These are phyloP conservation scores for Sandelia bainsii DNA, from an alignment of 2,797 vertebrate genomes.

Conservation along the genomic window DNA sequence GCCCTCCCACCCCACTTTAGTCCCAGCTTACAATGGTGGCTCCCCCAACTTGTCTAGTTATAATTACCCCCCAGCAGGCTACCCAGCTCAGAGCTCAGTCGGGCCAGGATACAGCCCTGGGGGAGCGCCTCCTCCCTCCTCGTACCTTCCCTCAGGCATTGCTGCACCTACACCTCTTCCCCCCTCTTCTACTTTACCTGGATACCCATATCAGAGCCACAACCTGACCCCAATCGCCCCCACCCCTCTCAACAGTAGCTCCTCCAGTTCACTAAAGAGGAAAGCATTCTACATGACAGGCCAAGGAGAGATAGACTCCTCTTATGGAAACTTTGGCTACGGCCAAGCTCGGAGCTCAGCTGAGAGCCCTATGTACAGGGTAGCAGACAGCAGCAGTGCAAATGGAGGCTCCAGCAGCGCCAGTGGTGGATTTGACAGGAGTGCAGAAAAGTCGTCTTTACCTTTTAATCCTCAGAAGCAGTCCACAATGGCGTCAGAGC, in stretches of 20 bases:
- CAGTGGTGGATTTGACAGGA: conserved; percentile 89
- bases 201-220: conserved; percentile 95
- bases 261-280: conserved; percentile 93
- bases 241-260: conserved; percentile 90
- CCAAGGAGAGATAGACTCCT: conserved; percentile 94
- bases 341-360: conserved; percentile 88
- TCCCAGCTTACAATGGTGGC: conserved; percentile 92
- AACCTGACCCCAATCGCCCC: conserved; percentile 92
- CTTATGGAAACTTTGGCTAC: conserved; percentile 95
- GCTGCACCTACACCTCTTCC: conserved; percentile 94
- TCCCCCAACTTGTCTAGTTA: conserved; percentile 95
- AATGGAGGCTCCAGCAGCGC: conserved; percentile 83
- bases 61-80: conserved; percentile 93
- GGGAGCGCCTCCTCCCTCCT: conserved; percentile 92
- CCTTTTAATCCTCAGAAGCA: conserved; percentile 95
- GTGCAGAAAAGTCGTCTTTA: conserved; percentile 90
- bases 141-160: conserved; percentile 95
- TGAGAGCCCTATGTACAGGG: conserved; percentile 95
- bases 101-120: conserved; percentile 95
- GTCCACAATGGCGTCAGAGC: conserved; percentile 91
- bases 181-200: conserved; percentile 89
- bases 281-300: conserved; percentile 97
- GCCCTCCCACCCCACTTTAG: conserved; percentile 87
- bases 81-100: conserved; percentile 92
- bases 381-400: conserved; percentile 92